phyloP scores from a whole-genome alignment of 2,797 vertebrate genomes.

The Peromyscus melanophrys region DNA sequence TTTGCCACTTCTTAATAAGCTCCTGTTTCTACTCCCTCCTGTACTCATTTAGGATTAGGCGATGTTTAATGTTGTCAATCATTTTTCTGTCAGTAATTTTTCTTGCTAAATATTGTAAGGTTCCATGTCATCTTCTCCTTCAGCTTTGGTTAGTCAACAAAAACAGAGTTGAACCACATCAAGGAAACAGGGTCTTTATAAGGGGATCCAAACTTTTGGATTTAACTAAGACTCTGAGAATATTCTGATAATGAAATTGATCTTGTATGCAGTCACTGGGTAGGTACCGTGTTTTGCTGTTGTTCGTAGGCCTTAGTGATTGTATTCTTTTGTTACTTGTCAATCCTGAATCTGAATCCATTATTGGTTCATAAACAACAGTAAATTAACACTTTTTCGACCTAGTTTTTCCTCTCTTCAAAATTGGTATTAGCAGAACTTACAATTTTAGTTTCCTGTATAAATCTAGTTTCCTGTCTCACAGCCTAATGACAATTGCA shows the following conservation, averaged over 20 bases:
- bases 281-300: neutral
- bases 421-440: neutral
- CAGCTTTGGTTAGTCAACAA: neutral
- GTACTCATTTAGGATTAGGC: neutral
- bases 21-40: neutral
- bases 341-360: neutral
- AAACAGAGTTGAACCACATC: neutral
- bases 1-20: neutral
- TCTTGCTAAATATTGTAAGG: neutral
- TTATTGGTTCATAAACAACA: neutral
- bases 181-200: neutral
- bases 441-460: slow-evolving; percentile 7
- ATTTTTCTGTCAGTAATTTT: neutral
- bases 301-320: neutral
- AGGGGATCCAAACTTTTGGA: neutral
- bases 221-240: slow-evolving; percentile 35
- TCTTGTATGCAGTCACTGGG: neutral
- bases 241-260: neutral
- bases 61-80: neutral
- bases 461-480: neutral
- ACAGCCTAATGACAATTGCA: neutral
- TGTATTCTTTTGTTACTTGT: neutral
- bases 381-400: slow-evolving; percentile 20
- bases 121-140: slow-evolving; percentile 9
- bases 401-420: neutral